phyloP scores from a whole-genome alignment of 2,888 invertebrate genomes.

The Biston betularia region DNA sequence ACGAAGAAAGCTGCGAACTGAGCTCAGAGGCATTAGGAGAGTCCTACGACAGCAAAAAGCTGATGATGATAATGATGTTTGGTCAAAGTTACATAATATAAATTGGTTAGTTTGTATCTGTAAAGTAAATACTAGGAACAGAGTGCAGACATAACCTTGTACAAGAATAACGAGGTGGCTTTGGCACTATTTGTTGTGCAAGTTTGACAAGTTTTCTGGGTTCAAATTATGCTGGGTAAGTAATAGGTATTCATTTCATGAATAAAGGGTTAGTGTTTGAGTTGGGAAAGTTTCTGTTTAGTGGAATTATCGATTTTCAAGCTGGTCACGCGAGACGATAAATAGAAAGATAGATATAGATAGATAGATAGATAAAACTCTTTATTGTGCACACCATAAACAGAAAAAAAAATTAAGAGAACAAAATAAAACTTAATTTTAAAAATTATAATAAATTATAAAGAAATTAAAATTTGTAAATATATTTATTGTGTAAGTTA shows the following conservation, averaged over 20 bases:
- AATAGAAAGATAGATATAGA: too few relatives aligned
- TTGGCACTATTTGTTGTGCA: conserved; percentile 25
- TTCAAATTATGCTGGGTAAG: conserved; percentile 12
- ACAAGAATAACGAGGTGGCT: conserved; percentile 25
- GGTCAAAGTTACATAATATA: background rate
- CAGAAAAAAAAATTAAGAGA: too few relatives aligned
- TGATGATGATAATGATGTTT: too few relatives aligned
- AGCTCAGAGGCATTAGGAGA: too few relatives aligned
- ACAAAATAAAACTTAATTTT: too few relatives aligned
- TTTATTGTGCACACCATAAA: too few relatives aligned
- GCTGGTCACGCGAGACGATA: background rate
- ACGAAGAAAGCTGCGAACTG: too few relatives aligned
- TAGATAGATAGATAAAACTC: too few relatives aligned
- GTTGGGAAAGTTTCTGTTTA: background rate
- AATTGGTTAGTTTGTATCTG: background rate
- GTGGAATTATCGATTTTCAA: background rate
- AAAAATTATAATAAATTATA: too few relatives aligned
- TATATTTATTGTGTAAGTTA: too few relatives aligned
- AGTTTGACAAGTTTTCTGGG: conserved; percentile 17
- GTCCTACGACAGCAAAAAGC: too few relatives aligned
- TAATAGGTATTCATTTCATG: conserved; percentile 9
- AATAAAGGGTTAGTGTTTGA: conserved; percentile 3
- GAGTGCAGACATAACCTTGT: conserved; percentile 12
- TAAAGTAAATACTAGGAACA: conserved; percentile 24
- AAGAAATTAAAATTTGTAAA: too few relatives aligned